Evolutionary conservation across 2,888 invertebrate genomes (phyloP).

Genomic region (Folsomia candida): DNA sequence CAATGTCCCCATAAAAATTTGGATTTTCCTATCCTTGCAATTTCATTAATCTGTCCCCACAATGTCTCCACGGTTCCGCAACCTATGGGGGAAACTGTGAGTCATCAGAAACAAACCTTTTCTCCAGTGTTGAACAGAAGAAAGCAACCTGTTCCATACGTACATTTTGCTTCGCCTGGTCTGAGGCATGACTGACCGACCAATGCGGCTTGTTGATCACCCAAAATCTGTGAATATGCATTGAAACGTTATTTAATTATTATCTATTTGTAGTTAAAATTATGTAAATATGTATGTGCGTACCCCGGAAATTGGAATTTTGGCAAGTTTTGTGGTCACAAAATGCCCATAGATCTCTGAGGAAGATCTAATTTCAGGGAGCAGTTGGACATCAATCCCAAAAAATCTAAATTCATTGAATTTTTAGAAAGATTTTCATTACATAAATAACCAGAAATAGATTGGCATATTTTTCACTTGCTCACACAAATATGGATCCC

Average conservation of each 20-base stretch:
- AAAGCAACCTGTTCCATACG: slow-evolving; percentile 92
- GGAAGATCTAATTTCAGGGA: slow-evolving; percentile 80
- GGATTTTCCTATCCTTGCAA: too few relatives aligned
- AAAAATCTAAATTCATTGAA: slow-evolving; percentile 66
- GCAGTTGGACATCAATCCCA: slow-evolving; percentile 70
- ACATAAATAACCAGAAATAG: not conserved
- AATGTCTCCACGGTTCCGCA: too few relatives aligned
- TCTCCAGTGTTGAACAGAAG: slow-evolving; percentile 89
- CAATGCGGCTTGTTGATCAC: slow-evolving; percentile 93
- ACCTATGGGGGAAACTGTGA: too few relatives aligned
- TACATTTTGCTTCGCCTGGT: slow-evolving; percentile 78
- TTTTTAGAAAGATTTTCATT: not conserved
- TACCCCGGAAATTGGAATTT: slow-evolving; percentile 84
- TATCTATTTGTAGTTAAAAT: not conserved
- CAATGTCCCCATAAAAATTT: too few relatives aligned
- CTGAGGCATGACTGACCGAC: slow-evolving; percentile 72
- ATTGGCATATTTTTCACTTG: slow-evolving; percentile 52
- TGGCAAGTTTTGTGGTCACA: slow-evolving; percentile 68
- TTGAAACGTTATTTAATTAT: slow-evolving; percentile 3
- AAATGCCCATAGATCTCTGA: slow-evolving; percentile 83
- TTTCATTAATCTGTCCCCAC: too few relatives aligned
- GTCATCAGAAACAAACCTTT: slow-evolving; percentile 25
- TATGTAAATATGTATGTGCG: slow-evolving; percentile 52
- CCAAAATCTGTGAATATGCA: slow-evolving; percentile 68
- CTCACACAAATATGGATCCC: slow-evolving; percentile 80